Evolutionary conservation across 2,888 invertebrate species (phyloP).

Genomic region (Chaetogeoica ovagalla): DNA sequence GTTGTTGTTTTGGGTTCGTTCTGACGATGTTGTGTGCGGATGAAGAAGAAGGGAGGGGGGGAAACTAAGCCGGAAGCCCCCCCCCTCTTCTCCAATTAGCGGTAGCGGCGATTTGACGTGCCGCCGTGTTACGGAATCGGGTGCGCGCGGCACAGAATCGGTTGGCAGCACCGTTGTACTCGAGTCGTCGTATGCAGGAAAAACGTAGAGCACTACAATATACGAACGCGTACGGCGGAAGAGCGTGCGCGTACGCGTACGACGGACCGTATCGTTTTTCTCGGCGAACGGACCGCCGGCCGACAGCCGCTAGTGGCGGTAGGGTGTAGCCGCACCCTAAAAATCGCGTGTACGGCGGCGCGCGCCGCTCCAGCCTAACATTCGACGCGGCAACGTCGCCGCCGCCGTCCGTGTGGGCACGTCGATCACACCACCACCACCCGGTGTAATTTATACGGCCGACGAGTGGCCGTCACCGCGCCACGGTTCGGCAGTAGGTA

Average conservation of each 20-base stretch:
- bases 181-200: too few relatives aligned
- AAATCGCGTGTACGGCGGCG: neutral
- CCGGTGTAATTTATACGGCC: neutral
- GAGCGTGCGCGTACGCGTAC: neutral
- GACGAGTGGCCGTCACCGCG: neutral
- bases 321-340: conserved; percentile 29
- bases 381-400: conserved; percentile 13
- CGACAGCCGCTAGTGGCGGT: neutral
- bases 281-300: neutral
- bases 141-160: too few relatives aligned
- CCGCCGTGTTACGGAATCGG: too few relatives aligned
- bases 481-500: too few relatives aligned
- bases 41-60: too few relatives aligned
- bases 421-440: neutral
- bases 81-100: too few relatives aligned
- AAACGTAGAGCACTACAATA: too few relatives aligned
- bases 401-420: neutral
- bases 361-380: neutral
- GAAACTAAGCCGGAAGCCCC: too few relatives aligned
- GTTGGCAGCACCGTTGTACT: too few relatives aligned
- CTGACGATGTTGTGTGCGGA: too few relatives aligned
- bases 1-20: too few relatives aligned
- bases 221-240: neutral
- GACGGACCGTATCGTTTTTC: conserved; percentile 10
- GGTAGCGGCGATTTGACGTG: too few relatives aligned